phyloP scores from a whole-genome alignment of 2,113 vertebrate species.

The Silurus meridionalis region DNA sequence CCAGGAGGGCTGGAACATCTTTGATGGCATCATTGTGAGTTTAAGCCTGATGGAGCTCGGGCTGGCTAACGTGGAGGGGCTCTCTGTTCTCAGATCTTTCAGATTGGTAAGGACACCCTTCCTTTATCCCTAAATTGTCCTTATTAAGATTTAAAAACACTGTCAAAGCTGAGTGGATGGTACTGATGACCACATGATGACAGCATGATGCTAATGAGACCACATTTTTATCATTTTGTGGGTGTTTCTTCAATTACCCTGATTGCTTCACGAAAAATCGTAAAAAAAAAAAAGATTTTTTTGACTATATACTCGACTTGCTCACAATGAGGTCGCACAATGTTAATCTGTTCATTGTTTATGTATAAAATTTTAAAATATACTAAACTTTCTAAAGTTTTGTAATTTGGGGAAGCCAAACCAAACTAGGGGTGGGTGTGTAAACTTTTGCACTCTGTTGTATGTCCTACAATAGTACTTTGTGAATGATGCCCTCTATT shows the following conservation, averaged over 20 bases:
- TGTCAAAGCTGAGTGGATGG: not conserved
- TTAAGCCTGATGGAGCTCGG: slow-evolving; percentile 97
- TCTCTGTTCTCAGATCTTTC: slow-evolving; percentile 95
- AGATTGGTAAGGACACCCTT: slow-evolving; percentile 83
- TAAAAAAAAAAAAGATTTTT: too few species aligned
- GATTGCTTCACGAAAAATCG: not conserved
- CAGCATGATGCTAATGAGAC: not conserved
- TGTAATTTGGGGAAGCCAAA: not conserved
- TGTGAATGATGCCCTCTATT: not conserved
- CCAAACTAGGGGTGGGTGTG: not conserved
- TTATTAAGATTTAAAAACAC: not conserved
- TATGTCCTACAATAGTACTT: not conserved
- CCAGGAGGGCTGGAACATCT: slow-evolving; percentile 98
- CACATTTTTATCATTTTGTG: not conserved
- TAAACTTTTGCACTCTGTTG: not conserved
- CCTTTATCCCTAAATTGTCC: not conserved
- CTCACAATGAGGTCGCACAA: not conserved
- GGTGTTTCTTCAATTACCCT: not conserved
- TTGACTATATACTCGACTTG: not conserved
- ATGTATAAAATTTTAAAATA: too few species aligned
- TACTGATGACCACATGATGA: not conserved
- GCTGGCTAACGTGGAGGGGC: slow-evolving; percentile 91
- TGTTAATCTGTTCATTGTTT: too few species aligned
- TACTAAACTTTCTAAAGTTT: not conserved
- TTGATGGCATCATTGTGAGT: slow-evolving; percentile 94